Conservation (phyloP, 2,113 vertebrate genomes). For the Poecile atricapillus region DNA sequence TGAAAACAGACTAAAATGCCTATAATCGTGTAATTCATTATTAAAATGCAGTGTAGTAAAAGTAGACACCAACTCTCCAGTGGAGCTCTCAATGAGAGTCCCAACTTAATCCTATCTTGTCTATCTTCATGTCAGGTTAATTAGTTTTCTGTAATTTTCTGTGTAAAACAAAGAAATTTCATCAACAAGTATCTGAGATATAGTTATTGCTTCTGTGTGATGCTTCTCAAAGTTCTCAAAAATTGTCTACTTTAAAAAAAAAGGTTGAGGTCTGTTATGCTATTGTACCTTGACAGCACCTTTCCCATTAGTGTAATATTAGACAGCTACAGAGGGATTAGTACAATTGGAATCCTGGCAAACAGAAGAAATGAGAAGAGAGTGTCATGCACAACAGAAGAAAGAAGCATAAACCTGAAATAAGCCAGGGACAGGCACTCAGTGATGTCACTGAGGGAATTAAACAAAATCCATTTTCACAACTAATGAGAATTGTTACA, state of each 20-base stretch:
- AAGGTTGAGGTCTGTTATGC: not conserved
- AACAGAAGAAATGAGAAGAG: not conserved
- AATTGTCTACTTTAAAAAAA: not conserved
- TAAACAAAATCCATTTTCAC: slow-evolving; percentile 5
- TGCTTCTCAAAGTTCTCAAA: not conserved
- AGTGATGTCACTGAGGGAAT: not conserved
- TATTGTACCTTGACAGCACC: not conserved
- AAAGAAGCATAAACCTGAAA: not conserved
- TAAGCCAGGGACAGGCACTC: not conserved
- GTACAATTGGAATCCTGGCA: not conserved
- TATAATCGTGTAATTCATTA: not conserved
- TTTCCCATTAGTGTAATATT: not conserved
- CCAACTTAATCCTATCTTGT: not conserved
- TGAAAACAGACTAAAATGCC: not conserved
- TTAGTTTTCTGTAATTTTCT: not conserved
- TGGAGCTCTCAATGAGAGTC: not conserved
- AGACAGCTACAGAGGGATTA: not conserved
- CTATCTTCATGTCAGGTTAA: not conserved
- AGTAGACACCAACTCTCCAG: not conserved
- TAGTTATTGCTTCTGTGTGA: not conserved
- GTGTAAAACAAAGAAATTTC: not conserved
- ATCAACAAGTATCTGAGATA: not conserved
- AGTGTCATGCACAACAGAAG: not conserved
- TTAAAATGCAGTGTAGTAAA: not conserved
- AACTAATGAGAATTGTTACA: not conserved